Conservation (phyloP, 2,888 invertebrate species). For the Pegoplata infirma region DNA sequence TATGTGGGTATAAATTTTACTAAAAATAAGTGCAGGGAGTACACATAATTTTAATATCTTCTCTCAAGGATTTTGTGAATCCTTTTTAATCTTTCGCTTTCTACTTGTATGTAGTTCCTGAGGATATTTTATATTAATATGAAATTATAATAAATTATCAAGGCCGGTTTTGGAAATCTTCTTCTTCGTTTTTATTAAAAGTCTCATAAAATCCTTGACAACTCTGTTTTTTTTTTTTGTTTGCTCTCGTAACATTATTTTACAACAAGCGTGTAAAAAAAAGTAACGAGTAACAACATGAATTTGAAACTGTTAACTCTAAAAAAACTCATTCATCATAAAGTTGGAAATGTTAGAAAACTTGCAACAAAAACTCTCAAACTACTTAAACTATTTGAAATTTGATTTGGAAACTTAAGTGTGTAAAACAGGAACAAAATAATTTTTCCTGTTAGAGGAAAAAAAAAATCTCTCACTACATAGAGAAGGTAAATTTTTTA, state of each 20-base stretch:
- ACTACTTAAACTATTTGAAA: background rate
- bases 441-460: background rate
- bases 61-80: too few relatives aligned
- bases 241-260: constrained; percentile 27
- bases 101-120: too few relatives aligned
- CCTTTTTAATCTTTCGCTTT: too few relatives aligned
- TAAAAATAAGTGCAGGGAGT: too few relatives aligned
- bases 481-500: background rate
- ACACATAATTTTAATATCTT: too few relatives aligned
- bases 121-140: too few relatives aligned
- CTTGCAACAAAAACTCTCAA: background rate
- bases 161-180: background rate
- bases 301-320: constrained; percentile 43
- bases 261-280: constrained; percentile 21
- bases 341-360: constrained; percentile 3
- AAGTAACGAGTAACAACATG: constrained; percentile 40
- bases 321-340: constrained; percentile 57
- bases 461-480: background rate
- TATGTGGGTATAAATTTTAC: too few relatives aligned
- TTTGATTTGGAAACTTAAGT: background rate
- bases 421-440: constrained; percentile 5
- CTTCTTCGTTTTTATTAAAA: background rate
- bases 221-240: constrained; percentile 33
- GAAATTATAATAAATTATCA: background rate
- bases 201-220: constrained; percentile 45